Base-by-base conservation (phyloP, 2,797 vertebrate species). In the Emydoidea blandingii region DNA sequence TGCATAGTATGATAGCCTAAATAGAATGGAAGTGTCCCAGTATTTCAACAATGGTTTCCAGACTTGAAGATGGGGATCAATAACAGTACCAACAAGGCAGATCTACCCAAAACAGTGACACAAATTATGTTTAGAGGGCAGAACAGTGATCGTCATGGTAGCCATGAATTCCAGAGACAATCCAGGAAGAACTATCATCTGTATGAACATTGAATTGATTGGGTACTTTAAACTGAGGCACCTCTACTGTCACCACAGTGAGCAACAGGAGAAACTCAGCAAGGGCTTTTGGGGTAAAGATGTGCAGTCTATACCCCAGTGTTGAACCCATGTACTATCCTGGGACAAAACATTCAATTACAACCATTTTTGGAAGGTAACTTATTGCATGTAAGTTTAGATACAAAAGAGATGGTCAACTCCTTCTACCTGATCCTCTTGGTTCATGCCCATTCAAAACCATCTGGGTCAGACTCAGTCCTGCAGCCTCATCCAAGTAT, bases 281-380 rank as follows among this genome's bases (percentile, higher is more conserved):
- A 57, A 27, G 27, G 62, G 31, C 34, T 34, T 65, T n/a, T 68
- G 4, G 15, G 7, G 14, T 68, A 27, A 9, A 62, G 14, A 62
- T 29, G 57, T 31, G 5, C 57, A 12, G 16, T 11, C 29, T 25
- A 29, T 59, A 59, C 57, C 52, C 52, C 34, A 37, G 6, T n/a
- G 34, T n/a, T 68, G n/a, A 57, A 57, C 56, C 12, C n/a, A 68
- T 9, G 8, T n/a, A 68, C 62, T 68, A 34, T 6, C 23, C 52
- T 37, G 0, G 1, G 18, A 15, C 34, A 52, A 5, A 0, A 9
- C 29, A 52, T 0, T 1, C 54, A 25, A 52, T 34, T 52, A 50
- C n/a, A 93, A 41, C 4, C 27, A 34, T 50, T 21, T 59, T 3
- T 3, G 3, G 83, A 90, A 94, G 11, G 2, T 34, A 12, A 4